Percentiles rank a stretch among this genome's conserved stretches.
Conservation (phyloP, 2,888 invertebrate genomes). For the Listrodromus nycthemerus region DNA sequence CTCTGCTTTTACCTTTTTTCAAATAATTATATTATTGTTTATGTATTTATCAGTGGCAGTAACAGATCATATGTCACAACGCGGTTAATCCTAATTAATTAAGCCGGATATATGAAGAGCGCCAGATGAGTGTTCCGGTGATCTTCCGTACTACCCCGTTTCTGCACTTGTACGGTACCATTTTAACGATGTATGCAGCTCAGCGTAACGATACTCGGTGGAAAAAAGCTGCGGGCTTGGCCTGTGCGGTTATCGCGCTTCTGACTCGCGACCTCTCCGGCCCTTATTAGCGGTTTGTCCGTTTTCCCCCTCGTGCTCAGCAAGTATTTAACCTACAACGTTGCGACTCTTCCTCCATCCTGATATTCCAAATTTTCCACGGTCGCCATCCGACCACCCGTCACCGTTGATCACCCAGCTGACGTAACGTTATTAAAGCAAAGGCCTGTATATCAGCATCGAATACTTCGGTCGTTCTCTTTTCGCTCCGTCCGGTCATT, state of each 20-base stretch:
- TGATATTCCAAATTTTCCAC: conserved; percentile 31
- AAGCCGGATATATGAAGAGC: neutral
- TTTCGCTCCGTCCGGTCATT: conserved; percentile 3
- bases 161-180: neutral
- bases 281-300: conserved; percentile 32
- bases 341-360: neutral
- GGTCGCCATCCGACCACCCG: neutral
- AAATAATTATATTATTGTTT: no score
- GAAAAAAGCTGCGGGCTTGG: conserved; percentile 16
- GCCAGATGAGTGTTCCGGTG: neutral
- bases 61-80: neutral
- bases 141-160: neutral
- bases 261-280: neutral
- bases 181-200: conserved; percentile 17
- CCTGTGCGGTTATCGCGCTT: neutral
- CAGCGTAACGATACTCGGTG: neutral
- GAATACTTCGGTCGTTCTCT: neutral
- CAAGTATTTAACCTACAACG: conserved; percentile 19
- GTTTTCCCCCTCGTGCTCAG: neutral
- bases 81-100: neutral
- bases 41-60: no score
- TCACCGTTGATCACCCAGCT: conserved; percentile 25
- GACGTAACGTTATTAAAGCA: conserved; percentile 39
- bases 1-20: no score
- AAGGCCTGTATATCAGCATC: neutral